Conservation (phyloP, 2,888 invertebrate genomes). For the Stenolophus ochropezus region DNA sequence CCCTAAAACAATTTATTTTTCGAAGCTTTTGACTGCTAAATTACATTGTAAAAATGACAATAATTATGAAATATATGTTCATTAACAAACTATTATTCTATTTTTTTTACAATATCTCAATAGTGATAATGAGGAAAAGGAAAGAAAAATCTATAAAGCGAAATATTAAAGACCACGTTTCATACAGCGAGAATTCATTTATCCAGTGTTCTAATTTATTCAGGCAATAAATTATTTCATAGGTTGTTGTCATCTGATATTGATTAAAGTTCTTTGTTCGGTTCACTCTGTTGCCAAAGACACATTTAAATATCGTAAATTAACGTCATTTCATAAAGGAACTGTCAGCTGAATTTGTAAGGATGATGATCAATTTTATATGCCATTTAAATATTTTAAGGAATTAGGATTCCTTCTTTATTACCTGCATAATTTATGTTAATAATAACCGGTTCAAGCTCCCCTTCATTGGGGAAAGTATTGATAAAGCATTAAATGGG, state of each 20-base stretch:
- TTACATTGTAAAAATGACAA: too few relatives aligned
- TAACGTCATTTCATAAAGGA: conserved; percentile 3
- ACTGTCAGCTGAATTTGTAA: background rate
- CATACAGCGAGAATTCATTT: conserved; percentile 4
- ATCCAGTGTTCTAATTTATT: conserved; percentile 32
- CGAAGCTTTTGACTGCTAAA: too few relatives aligned
- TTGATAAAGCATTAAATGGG: background rate
- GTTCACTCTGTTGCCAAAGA: conserved; percentile 11
- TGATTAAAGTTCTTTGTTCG: conserved; percentile 44
- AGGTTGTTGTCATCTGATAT: conserved; percentile 37
- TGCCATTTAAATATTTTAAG: background rate
- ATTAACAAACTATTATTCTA: too few relatives aligned
- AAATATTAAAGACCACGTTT: conserved; percentile 38
- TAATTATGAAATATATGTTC: too few relatives aligned
- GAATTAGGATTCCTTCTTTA: background rate
- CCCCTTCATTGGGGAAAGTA: background rate
- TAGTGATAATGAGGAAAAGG: too few relatives aligned
- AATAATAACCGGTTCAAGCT: background rate
- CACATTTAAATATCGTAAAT: conserved; percentile 46
- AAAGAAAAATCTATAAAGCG: too few relatives aligned
- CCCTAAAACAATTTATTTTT: too few relatives aligned
- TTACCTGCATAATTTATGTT: background rate
- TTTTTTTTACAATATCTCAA: too few relatives aligned
- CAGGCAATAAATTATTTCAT: conserved; percentile 36
- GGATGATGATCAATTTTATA: conserved; percentile 11